Conservation (phyloP, 2,888 invertebrate species). For the Dynastes tityus region DNA sequence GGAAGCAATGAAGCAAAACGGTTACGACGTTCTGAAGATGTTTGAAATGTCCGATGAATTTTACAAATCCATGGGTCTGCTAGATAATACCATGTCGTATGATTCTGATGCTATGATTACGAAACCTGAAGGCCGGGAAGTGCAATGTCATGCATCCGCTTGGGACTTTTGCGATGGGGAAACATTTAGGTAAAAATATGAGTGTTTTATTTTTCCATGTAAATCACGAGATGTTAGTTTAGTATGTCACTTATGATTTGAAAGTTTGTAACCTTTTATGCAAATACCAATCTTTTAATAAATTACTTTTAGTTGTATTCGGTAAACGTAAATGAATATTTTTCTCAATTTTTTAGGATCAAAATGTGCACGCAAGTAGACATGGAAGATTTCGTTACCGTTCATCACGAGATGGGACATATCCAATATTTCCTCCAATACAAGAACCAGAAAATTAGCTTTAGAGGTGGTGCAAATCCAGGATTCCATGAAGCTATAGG, state of each 20-base stretch:
- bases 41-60: slow-evolving; percentile 78
- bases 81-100: slow-evolving; percentile 75
- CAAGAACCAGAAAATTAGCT: slow-evolving; percentile 71
- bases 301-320: too few species aligned
- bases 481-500: slow-evolving; percentile 79
- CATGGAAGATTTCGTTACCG: slow-evolving; percentile 75
- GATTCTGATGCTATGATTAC: slow-evolving; percentile 72
- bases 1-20: slow-evolving; percentile 69
- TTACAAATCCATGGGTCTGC: slow-evolving; percentile 75
- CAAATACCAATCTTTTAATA: too few species aligned
- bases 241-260: too few species aligned
- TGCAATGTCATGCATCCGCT: slow-evolving; percentile 77
- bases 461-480: slow-evolving; percentile 73
- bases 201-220: slow-evolving; percentile 63
- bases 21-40: slow-evolving; percentile 70
- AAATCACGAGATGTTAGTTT: too few species aligned
- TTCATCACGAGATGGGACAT: slow-evolving; percentile 84
- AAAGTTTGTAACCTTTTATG: too few species aligned
- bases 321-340: neutral
- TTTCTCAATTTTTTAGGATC: slow-evolving; percentile 69
- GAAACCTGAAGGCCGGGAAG: slow-evolving; percentile 73
- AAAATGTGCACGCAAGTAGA: slow-evolving; percentile 76
- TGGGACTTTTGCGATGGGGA: slow-evolving; percentile 72
- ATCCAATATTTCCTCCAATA: slow-evolving; percentile 78
- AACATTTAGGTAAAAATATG: slow-evolving; percentile 78